Base-by-base conservation (phyloP, 35 echinoderm and acorn worm genomes). In the Heliocidaris tuberculata region DNA sequence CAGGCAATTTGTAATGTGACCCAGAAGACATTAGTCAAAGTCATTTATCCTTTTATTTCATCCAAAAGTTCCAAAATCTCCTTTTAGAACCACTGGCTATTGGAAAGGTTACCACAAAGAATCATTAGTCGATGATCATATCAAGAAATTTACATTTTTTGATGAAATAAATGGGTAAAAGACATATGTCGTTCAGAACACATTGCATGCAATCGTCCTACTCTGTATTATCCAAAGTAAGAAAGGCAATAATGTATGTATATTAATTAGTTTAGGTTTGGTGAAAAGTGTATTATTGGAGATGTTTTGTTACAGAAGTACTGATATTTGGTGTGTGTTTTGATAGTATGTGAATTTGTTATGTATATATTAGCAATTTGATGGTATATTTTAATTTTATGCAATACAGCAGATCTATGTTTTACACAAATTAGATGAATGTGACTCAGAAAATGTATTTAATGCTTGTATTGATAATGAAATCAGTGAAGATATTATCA, bases 321-420 rank as follows among this genome's bases (percentile, higher is more conserved):
- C 21, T 78, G 7, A n/a, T 78, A n/a, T 78, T n/a, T 8, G 21
- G 65, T 78, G 65, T n/a, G 60, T 70, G 60, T 78, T 70, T 78
- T 78, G 21, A 78, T 78, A 78, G 60, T 78, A 78, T n/a, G 65
- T 78, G 65, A n/a, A 24, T 70, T 27, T 70, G 27, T 19, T 78
- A 78, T 78, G 65, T n/a, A 78, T 78, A 21, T 19, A 6, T 78
- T 78, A 78, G 21, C 65, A 78, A 19, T n/a, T 42, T 4, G 27
- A 70, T 70, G 65, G 65, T 78, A 19, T 78, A 78, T 78, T n/a
- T n/a, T n/a, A n/a, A n/a, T 78, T 56, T 78, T 78, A 78, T 78
- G 27, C 65, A 78, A 24, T 78, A 78, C 19, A 78, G 17, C 35
- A 78, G 65, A 6, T 78, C 65, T n/a, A 78, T n/a, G 65, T 78